Evolutionary conservation across 2,888 invertebrate species (phyloP).

Genomic region (Phortica okadai): DNA sequence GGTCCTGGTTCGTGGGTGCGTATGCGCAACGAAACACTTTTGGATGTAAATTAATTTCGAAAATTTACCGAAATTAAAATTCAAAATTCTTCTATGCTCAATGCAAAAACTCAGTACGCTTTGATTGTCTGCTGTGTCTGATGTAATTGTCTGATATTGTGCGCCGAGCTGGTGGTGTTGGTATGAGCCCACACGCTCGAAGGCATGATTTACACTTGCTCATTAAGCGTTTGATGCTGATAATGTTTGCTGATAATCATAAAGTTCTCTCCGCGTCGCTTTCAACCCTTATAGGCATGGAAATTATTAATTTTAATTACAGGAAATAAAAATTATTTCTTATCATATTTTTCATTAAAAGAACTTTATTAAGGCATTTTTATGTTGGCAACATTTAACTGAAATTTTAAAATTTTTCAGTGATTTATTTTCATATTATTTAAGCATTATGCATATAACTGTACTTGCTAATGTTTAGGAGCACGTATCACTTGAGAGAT

Average conservation of each 20-base stretch:
- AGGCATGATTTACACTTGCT: slow-evolving; percentile 49
- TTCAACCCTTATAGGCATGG: not conserved
- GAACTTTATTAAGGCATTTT: not conserved
- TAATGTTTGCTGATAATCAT: slow-evolving; percentile 53
- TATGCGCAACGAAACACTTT: slow-evolving; percentile 39
- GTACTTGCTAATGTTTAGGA: not conserved
- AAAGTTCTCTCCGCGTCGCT: slow-evolving; percentile 30
- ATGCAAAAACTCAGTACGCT: not conserved
- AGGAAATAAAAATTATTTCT: slow-evolving; percentile 47
- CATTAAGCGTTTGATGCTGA: slow-evolving; percentile 56
- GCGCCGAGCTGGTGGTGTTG: not conserved
- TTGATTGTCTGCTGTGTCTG: not conserved
- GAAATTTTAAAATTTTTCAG: no score
- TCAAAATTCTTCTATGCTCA: slow-evolving; percentile 54
- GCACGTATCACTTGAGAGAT: slow-evolving; percentile 23
- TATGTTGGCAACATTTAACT: no score
- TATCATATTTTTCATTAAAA: slow-evolving; percentile 1
- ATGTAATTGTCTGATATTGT: slow-evolving; percentile 1
- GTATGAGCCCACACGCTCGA: slow-evolving; percentile 21
- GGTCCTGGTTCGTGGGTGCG: not conserved
- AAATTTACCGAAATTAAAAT: slow-evolving; percentile 71
- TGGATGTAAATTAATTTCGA: slow-evolving; percentile 72
- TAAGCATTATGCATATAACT: not conserved
- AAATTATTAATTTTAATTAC: slow-evolving; percentile 75
- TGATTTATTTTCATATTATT: not conserved